Conservation (phyloP, 2,888 invertebrate species). For the Tuberolachnus salignus region DNA sequence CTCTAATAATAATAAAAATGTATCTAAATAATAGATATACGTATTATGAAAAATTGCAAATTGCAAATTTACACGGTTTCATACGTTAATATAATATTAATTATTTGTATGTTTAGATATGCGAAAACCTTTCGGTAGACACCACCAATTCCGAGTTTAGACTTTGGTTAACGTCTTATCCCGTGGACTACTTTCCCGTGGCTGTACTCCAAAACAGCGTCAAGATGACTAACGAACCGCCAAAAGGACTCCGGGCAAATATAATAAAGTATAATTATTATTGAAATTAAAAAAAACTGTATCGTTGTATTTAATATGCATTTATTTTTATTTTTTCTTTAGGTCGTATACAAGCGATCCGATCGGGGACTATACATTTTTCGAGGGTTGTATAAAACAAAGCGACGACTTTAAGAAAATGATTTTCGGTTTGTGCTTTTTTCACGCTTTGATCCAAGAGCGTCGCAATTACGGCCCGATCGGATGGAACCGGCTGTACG, state of each 20-base stretch:
- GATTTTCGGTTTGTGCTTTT: constrained; percentile 80
- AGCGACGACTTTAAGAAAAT: constrained; percentile 82
- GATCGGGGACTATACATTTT: constrained; percentile 81
- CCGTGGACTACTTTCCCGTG: constrained; percentile 76
- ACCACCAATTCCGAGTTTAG: constrained; percentile 85
- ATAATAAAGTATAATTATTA: constrained; percentile 32
- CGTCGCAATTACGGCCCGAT: constrained; percentile 81
- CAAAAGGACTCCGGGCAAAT: constrained; percentile 79
- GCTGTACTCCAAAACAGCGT: constrained; percentile 85
- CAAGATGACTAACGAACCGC: constrained; percentile 94
- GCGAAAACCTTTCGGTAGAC: constrained; percentile 81
- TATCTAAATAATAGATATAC: too few species aligned
- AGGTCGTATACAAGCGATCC: constrained; percentile 71
- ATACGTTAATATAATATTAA: not conserved
- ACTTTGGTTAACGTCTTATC: constrained; percentile 92
- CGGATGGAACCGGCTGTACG: constrained; percentile 86
- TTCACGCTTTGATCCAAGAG: constrained; percentile 84
- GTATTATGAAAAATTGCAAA: too few species aligned
- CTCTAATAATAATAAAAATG: too few species aligned
- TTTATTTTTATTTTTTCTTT: constrained; percentile 8
- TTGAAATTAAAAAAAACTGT: too few species aligned
- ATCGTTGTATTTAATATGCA: not conserved
- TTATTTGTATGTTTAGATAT: constrained; percentile 68
- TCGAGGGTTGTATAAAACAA: constrained; percentile 72
- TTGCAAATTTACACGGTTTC: not conserved